phyloP scores from a whole-genome alignment of 1,140 invertebrate species.

The Phortica variegata region DNA sequence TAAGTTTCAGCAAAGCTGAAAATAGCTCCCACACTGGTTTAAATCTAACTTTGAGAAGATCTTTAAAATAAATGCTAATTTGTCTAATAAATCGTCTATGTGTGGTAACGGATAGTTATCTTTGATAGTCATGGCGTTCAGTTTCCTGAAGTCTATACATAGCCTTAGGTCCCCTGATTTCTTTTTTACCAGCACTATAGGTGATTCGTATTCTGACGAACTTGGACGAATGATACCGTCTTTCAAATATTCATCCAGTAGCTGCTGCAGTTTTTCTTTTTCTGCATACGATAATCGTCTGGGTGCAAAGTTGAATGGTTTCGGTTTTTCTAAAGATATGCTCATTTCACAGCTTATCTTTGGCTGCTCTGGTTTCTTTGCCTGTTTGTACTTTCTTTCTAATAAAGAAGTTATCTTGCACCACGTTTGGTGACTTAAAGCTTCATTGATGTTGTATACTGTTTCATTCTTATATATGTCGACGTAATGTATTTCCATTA shows the following conservation, averaged over 20 bases:
- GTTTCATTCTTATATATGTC: too few relatives aligned
- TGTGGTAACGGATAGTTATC: slow-evolving; percentile 41
- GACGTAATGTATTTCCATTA: too few relatives aligned
- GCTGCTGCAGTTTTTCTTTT: slow-evolving; percentile 21
- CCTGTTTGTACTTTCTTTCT: too few relatives aligned
- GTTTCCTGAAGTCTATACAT: slow-evolving; percentile 24
- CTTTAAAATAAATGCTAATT: slow-evolving; percentile 15
- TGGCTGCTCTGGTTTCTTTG: not conserved
- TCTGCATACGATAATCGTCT: slow-evolving; percentile 23
- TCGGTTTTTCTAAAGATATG: slow-evolving; percentile 15
- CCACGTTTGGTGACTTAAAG: too few relatives aligned
- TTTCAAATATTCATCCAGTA: slow-evolving; percentile 29
- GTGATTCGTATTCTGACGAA: slow-evolving; percentile 37
- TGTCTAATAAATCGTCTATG: slow-evolving; percentile 46
- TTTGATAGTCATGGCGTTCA: slow-evolving; percentile 27
- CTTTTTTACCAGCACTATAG: slow-evolving; percentile 36
- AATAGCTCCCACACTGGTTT: too few relatives aligned
- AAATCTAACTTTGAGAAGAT: slow-evolving; percentile 40
- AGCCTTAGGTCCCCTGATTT: slow-evolving; percentile 28
- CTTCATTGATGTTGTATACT: too few relatives aligned
- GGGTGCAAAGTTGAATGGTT: slow-evolving; percentile 23
- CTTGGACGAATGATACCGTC: slow-evolving; percentile 29
- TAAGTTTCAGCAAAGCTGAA: too few relatives aligned
- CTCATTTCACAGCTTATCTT: slow-evolving; percentile 8
- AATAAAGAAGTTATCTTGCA: too few relatives aligned